Percentiles rank a stretch among this genome's conserved stretches.
Conservation (phyloP, 2,113 vertebrate species). For the Galeopterus variegatus region DNA sequence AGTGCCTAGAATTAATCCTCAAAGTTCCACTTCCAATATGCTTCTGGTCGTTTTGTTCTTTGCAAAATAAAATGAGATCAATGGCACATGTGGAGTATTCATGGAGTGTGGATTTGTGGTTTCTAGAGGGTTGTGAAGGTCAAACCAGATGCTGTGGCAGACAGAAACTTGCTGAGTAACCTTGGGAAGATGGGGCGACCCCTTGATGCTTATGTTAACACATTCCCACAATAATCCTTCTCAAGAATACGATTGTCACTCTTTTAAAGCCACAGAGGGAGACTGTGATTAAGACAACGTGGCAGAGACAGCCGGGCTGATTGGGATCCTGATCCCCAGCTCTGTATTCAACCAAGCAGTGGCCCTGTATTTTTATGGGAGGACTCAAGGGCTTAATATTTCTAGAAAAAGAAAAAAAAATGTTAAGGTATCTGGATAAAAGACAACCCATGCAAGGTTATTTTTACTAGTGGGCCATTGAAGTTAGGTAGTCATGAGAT, state of each 20-base stretch:
- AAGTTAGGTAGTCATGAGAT: not conserved
- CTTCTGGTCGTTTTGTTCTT: not conserved
- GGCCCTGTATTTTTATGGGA: not conserved
- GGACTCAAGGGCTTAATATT: not conserved
- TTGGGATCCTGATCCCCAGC: not conserved
- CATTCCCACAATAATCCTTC: conserved; percentile 55
- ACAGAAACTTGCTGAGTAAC: not conserved
- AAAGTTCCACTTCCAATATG: not conserved
- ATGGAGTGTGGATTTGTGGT: not conserved
- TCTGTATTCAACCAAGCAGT: not conserved
- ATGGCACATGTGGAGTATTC: not conserved
- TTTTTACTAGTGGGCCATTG: not conserved
- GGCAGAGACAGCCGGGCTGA: conserved; percentile 42
- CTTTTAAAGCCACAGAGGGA: conserved; percentile 42
- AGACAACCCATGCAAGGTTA: not conserved
- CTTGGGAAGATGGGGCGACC: not conserved
- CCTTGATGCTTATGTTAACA: conserved; percentile 10
- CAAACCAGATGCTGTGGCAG: not conserved
- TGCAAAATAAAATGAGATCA: conserved; percentile 38
- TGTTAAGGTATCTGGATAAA: not conserved
- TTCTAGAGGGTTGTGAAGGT: not conserved
- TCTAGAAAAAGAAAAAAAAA: not conserved
- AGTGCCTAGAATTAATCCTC: conserved; percentile 39
- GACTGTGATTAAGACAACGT: not conserved
- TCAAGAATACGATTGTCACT: conserved; percentile 34